Percentiles rank a stretch among this genome's conserved stretches.
These are phyloP conservation scores for Muscicapa striata DNA, from an alignment of 2,797 vertebrate genomes.

Conservation along the genomic window DNA sequence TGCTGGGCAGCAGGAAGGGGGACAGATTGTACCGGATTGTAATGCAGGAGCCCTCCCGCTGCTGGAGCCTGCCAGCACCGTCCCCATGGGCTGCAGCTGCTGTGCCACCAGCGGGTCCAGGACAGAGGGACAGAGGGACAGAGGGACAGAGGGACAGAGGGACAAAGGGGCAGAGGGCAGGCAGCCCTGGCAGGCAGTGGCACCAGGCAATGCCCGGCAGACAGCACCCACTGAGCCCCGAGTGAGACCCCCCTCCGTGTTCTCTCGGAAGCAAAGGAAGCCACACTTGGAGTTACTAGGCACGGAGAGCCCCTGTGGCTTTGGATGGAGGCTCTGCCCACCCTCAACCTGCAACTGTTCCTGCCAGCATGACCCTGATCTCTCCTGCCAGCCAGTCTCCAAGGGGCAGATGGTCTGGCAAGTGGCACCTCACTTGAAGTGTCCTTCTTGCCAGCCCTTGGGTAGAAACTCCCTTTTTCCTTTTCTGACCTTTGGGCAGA, in stretches of 20 bases:
- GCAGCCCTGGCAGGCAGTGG: fast-evolving
- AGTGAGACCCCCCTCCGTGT: fast-evolving
- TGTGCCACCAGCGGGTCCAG: not conserved
- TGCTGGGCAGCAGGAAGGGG: slow-evolving; percentile 51
- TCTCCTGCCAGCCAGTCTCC: not conserved
- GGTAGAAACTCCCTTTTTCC: not conserved
- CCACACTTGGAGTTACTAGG: not conserved
- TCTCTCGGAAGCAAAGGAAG: not conserved
- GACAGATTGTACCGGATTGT: slow-evolving; percentile 50
- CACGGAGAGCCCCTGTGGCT: not conserved
- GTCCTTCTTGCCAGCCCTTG: not conserved
- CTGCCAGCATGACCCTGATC: not conserved
- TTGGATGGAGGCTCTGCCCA: not conserved
- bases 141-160: not conserved
- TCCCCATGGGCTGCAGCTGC: not conserved
- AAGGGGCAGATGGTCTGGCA: not conserved
- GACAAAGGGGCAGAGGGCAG: not conserved
- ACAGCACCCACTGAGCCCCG: not conserved
- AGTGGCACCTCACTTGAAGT: not conserved
- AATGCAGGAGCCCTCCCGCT: slow-evolving; percentile 28
- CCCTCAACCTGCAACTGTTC: not conserved
- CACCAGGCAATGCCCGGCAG: fast-evolving
- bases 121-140: not conserved
- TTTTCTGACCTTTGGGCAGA: not conserved
- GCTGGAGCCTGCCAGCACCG: not conserved